phyloP scores from a whole-genome alignment of 2,113 vertebrate species.

The Bos indicus region DNA sequence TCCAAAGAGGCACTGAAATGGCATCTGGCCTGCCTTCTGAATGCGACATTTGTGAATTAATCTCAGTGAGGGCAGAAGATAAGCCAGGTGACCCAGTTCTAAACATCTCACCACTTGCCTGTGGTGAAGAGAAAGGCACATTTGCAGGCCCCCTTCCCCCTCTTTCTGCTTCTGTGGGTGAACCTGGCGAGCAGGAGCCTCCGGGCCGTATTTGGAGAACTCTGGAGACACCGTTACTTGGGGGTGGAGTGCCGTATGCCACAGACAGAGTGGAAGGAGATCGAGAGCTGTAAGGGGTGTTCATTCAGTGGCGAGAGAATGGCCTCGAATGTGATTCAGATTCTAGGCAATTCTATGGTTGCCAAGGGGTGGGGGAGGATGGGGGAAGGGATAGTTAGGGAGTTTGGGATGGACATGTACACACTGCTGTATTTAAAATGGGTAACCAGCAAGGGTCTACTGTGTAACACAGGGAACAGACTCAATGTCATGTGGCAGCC shows the following conservation, averaged over 20 bases:
- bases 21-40: background rate
- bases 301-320: background rate
- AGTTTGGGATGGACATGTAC: background rate
- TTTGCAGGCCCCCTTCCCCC: accelerated
- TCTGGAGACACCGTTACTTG: background rate
- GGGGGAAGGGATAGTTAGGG: background rate
- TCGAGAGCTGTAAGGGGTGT: background rate
- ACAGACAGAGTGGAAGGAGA: background rate
- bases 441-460: background rate
- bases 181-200: background rate
- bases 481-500: background rate
- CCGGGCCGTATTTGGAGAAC: background rate
- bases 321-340: background rate
- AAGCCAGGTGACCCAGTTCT: background rate
- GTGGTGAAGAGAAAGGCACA: background rate
- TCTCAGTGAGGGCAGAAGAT: background rate
- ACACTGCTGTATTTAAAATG: background rate
- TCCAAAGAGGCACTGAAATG: background rate
- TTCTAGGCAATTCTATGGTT: background rate
- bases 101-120: background rate
- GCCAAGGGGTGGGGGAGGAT: background rate
- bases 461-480: background rate
- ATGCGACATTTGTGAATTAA: background rate
- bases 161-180: background rate
- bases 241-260: background rate